A percentile compares a stretch with the other conserved stretches of the same genome.
Conservation (phyloP, 2,797 vertebrate species). For the Gallinago stenura region DNA sequence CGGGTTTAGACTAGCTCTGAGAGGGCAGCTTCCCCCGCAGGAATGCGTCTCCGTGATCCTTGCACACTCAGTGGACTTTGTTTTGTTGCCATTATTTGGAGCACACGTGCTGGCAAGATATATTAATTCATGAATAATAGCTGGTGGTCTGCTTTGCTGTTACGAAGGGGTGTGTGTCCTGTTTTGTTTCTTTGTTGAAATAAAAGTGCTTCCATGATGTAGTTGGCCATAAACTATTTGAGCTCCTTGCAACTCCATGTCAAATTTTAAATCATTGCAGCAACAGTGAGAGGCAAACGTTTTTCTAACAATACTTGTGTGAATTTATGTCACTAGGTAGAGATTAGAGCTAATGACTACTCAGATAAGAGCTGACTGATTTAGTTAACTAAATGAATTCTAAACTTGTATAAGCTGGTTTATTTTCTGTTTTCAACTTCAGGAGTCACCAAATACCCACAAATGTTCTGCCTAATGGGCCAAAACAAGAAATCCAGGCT, state of each 20-base stretch:
- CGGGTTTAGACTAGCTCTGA: neutral
- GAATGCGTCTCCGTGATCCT: neutral
- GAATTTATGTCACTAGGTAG: neutral
- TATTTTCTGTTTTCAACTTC: neutral
- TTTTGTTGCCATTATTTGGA: neutral
- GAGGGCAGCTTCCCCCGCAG: fast-evolving
- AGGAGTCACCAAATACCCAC: conserved; percentile 62
- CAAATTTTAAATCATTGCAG: neutral
- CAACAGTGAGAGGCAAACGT: neutral
- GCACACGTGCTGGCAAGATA: neutral
- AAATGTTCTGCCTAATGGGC: neutral
- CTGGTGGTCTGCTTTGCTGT: neutral
- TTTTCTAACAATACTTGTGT: neutral
- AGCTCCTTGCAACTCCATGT: neutral
- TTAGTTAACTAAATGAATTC: neutral
- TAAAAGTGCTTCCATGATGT: neutral
- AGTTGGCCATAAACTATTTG: neutral
- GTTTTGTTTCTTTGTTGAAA: neutral
- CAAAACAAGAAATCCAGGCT: neutral
- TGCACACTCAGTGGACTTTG: fast-evolving
- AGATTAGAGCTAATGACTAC: conserved; percentile 1
- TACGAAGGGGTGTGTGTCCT: neutral
- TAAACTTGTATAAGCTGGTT: neutral
- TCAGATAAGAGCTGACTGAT: neutral
- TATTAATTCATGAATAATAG: neutral